Percentiles rank a stretch among this genome's conserved stretches.
Conservation (phyloP, 37 sponge, comb jelly and placozoan species). For the Chondrilla cf. caribensis region DNA sequence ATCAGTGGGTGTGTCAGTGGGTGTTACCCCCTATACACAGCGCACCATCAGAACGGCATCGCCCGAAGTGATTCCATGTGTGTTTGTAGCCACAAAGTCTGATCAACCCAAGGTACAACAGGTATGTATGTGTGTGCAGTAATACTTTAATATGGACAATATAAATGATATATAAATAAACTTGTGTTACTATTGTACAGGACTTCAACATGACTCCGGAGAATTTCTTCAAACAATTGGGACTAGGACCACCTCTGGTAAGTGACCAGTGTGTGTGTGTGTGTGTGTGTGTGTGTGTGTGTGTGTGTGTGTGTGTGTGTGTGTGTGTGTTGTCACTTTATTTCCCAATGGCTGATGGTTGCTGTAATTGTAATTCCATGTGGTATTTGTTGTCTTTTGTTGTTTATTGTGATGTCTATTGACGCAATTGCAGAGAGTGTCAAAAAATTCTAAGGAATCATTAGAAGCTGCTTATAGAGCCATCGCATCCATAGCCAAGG, state of each 20-base stretch:
- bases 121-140: not conserved
- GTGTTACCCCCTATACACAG: slow-evolving; percentile 24
- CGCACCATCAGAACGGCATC: slow-evolving; percentile 38
- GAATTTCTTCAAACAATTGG: slow-evolving; percentile 15
- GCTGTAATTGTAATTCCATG: not conserved
- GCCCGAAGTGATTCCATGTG: slow-evolving; percentile 56
- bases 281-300: not conserved
- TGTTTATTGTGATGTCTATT: not conserved
- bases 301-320: not conserved
- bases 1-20: not conserved
- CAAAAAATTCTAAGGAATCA: slow-evolving; percentile 46
- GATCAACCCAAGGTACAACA: slow-evolving; percentile 68
- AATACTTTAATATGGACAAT: not conserved
- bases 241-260: slow-evolving; percentile 14
- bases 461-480: slow-evolving; percentile 30
- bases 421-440: not conserved
- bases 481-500: slow-evolving; percentile 46
- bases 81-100: slow-evolving; percentile 73
- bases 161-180: too few relatives aligned
- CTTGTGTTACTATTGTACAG: not conserved
- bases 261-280: not conserved
- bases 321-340: not conserved
- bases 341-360: slow-evolving; percentile 23
- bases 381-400: not conserved
- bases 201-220: slow-evolving; percentile 9